These are phyloP conservation scores for Microctonus brassicae DNA, from an alignment of 2,888 invertebrate species.

Conservation along the genomic window DNA sequence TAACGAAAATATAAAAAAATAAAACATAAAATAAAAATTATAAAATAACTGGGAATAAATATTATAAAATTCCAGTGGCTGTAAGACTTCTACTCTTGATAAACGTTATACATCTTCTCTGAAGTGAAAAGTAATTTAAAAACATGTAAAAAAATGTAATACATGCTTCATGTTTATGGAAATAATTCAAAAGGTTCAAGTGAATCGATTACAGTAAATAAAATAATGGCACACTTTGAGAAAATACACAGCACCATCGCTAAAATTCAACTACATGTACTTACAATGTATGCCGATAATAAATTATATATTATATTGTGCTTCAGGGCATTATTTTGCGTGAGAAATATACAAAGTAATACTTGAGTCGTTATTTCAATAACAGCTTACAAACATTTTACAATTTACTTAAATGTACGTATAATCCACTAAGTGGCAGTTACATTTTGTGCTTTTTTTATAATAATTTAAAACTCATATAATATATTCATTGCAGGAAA, in stretches of 20 bases:
- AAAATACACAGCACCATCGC: background rate
- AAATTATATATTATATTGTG: background rate
- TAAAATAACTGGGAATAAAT: background rate
- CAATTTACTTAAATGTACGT: background rate
- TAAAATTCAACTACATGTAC: too few relatives aligned
- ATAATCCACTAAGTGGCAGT: background rate
- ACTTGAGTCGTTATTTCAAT: background rate
- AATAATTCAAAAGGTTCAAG: too few relatives aligned
- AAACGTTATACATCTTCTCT: background rate
- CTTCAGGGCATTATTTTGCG: background rate
- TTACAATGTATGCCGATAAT: conserved; percentile 14
- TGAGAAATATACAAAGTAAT: conserved; percentile 5
- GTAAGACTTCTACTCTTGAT: background rate
- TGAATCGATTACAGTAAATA: conserved; percentile 5
- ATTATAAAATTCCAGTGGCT: background rate
- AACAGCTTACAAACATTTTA: background rate
- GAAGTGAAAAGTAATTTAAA: background rate
- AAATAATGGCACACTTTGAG: background rate
- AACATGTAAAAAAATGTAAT: conserved; percentile 4
- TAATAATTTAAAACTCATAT: too few relatives aligned
- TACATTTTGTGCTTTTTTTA: background rate
- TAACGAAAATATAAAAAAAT: too few relatives aligned
- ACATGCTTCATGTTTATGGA: background rate
- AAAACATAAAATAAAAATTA: background rate
- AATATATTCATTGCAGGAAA: background rate